A percentile compares a stretch with the other conserved stretches of the same genome.
Evolutionary conservation across 2,113 vertebrate species (phyloP).

Genomic region (Phocoena sinus): DNA sequence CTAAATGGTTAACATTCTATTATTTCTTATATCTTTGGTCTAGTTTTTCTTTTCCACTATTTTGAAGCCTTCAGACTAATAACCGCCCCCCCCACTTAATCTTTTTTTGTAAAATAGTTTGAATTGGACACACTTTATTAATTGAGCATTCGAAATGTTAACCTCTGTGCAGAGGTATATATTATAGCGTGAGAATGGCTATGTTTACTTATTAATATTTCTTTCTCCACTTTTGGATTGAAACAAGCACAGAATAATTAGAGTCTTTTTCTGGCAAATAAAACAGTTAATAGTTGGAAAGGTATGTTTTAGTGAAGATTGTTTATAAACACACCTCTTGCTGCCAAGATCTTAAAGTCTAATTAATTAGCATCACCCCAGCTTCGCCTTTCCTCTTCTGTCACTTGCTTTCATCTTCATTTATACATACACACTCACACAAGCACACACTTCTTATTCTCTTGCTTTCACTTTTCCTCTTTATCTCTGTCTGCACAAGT

Average conservation of each 20-base stretch:
- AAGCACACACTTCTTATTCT: background rate
- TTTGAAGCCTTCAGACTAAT: background rate
- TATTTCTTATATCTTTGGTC: background rate
- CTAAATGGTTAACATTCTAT: background rate
- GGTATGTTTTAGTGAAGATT: slow-evolving; percentile 77
- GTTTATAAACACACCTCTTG: slow-evolving; percentile 82
- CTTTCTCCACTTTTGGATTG: slow-evolving; percentile 40
- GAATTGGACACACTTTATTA: background rate
- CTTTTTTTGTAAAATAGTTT: slow-evolving; percentile 10
- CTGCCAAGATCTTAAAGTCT: slow-evolving; percentile 82
- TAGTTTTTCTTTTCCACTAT: slow-evolving; percentile 13
- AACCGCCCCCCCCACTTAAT: background rate
- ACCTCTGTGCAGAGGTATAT: background rate
- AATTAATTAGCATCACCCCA: slow-evolving; percentile 78
- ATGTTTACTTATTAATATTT: slow-evolving; percentile 33
- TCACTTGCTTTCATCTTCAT: slow-evolving; percentile 35
- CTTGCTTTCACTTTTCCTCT: slow-evolving; percentile 37
- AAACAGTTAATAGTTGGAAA: slow-evolving; percentile 80
- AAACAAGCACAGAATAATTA: slow-evolving; percentile 75
- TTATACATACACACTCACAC: background rate
- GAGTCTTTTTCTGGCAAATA: slow-evolving; percentile 77
- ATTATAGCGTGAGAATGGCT: slow-evolving; percentile 39
- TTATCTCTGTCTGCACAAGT: slow-evolving; percentile 65
- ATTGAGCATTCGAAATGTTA: background rate
- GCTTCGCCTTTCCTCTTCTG: slow-evolving; percentile 35